Percentiles rank a stretch among this genome's conserved stretches.
These are phyloP conservation scores for Tipula lateralis DNA, from an alignment of 2,888 invertebrate species.

Conservation along the genomic window DNA sequence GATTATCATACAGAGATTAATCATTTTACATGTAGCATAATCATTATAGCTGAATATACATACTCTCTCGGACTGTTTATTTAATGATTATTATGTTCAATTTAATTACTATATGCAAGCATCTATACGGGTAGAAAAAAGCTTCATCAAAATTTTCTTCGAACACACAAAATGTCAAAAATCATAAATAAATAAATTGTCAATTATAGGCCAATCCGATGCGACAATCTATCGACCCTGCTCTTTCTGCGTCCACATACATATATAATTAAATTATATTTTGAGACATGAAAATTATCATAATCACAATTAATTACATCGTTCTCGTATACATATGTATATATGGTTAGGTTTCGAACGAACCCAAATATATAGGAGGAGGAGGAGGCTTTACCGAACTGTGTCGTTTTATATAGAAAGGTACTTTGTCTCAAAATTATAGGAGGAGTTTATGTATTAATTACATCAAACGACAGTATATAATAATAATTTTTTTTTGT, in stretches of 20 bases:
- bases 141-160: not conserved
- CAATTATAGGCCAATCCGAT: conserved; percentile 15
- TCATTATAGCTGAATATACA: not conserved
- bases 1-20: conserved; percentile 19
- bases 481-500: not conserved
- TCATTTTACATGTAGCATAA: conserved; percentile 19
- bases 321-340: not conserved
- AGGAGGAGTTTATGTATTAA: conserved; percentile 15
- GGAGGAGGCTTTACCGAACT: not conserved
- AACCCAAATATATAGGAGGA: no score
- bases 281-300: not conserved
- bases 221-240: not conserved
- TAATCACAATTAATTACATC: not conserved
- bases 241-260: not conserved
- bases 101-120: not conserved
- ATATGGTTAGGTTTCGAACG: not conserved
- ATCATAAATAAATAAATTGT: not conserved
- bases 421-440: not conserved
- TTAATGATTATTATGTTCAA: not conserved
- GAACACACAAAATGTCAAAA: not conserved
- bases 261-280: not conserved
- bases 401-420: not conserved
- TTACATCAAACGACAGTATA: not conserved
- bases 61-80: not conserved
- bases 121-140: not conserved